Conservation (phyloP, 2,888 invertebrate species). For the Sinopyrophorus schimmeli region DNA sequence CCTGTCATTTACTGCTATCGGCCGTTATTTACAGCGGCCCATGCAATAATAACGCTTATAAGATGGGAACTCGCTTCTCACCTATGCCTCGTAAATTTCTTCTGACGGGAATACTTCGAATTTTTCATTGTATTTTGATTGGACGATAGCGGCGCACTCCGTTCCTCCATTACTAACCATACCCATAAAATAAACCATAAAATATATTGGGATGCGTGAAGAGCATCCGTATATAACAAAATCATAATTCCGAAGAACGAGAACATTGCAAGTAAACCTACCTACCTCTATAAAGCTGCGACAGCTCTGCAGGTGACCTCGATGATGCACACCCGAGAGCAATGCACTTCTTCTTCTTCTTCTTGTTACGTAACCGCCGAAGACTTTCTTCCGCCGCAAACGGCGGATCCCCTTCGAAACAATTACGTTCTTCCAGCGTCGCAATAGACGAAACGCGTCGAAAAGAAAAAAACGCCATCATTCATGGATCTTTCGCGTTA, state of each 20-base stretch:
- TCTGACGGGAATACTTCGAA: conserved; percentile 22
- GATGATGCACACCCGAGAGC: conserved; percentile 33
- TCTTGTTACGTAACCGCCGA: no score
- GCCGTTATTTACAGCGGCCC: conserved; percentile 33
- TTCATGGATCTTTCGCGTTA: no score
- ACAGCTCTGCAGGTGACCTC: conserved; percentile 35
- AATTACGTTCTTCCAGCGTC: no score
- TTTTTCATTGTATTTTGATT: conserved; percentile 26
- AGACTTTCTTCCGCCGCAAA: no score
- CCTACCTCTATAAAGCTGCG: conserved; percentile 17
- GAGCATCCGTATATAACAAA: conserved; percentile 25
- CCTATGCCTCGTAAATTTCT: conserved; percentile 26
- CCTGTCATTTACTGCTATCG: conserved; percentile 36
- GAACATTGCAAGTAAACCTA: conserved; percentile 14
- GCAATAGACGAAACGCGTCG: no score
- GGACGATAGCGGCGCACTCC: conserved; percentile 18
- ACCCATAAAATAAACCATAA: conserved; percentile 21
- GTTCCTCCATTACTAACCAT: conserved; percentile 15
- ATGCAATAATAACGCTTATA: conserved; percentile 33
- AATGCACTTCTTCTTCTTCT: no score
- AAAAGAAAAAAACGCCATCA: no score
- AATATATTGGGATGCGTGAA: conserved; percentile 26
- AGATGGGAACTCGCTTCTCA: conserved; percentile 28
- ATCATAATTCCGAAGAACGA: conserved; percentile 13
- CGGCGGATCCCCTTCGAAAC: no score